Base-by-base conservation (phyloP, 2,888 invertebrate genomes). In the Drosophila atripex region DNA sequence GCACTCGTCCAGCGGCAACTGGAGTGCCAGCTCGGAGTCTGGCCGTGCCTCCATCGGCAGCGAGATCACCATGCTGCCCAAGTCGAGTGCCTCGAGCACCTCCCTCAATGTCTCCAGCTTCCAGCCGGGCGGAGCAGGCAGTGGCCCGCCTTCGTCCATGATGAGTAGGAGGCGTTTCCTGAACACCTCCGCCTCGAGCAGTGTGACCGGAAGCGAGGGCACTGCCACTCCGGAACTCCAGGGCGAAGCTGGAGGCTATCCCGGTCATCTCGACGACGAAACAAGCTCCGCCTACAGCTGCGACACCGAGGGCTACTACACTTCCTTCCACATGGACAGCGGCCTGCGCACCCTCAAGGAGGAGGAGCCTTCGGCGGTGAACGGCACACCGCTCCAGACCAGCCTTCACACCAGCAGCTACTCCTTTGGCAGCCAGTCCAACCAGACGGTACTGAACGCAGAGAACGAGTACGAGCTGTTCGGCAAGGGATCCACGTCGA, bases 271-370 rank as follows among this genome's bases (percentile, higher is more conserved):
- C 76, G 96, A 97, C 90, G 97, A 97, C 89, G 97, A 97, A 92
- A 96, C 96, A 1, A 96, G 96, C 79, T 97, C 97, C 0, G 96
- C 97, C 64, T 98, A 97, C 91, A 98, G 98, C 2, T 97, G 98
- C 89, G 99, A 99, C 89, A 98, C 98, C 1, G 99, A 99, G 92
- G 99, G 99, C 7, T 99, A 98, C 91, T 99, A 98, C 91, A 99
- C 99, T 0, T 98, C 98, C 18, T 99, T 99, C 93, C 98, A 99
- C 91, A 95, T 97, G 93, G 98, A 99, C 91, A 97, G 97, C 59
- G 98, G 98, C 0, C 91, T 99, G 71, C 96, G 96, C 89, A 96
- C 97, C 0, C 92, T 97, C 12, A 95, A 96, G 88, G 97, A 97
- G 91, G 95, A 95, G 79, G 93, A 95, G 72, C 84, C 86, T 0